phyloP scores from a whole-genome alignment of 2,797 vertebrate species.

The Crenichthys baileyi region DNA sequence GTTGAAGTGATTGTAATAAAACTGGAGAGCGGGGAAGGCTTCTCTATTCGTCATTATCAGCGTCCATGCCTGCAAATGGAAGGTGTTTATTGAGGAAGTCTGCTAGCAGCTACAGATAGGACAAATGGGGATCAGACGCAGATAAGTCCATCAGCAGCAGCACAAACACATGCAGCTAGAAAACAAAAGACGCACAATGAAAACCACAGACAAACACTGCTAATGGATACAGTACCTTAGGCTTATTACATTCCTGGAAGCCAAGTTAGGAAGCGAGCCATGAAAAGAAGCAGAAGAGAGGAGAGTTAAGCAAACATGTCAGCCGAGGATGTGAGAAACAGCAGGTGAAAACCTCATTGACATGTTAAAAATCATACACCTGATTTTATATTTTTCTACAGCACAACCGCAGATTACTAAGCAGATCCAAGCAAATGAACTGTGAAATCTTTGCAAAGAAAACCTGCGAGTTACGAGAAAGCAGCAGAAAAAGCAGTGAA shows the following conservation, averaged over 20 bases:
- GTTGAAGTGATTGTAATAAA: conserved; percentile 28
- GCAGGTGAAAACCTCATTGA: conserved; percentile 35
- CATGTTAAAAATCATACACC: conserved; percentile 32
- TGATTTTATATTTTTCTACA: conserved; percentile 23
- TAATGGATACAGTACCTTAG: conserved; percentile 93
- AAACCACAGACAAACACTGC: conserved; percentile 76
- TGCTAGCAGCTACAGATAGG: conserved; percentile 43
- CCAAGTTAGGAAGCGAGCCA: conserved; percentile 90
- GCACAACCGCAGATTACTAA: conserved; percentile 42
- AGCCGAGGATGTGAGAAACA: conserved; percentile 76
- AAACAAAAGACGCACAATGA: conserved; percentile 26
- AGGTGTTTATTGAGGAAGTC: conserved; percentile 49
- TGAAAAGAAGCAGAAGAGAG: conserved; percentile 93
- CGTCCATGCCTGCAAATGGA: conserved; percentile 28
- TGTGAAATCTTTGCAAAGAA: conserved; percentile 9
- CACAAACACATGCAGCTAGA: conserved; percentile 53
- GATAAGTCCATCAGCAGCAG: conserved; percentile 44
- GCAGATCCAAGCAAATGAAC: conserved; percentile 28
- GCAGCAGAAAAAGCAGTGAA: neutral
- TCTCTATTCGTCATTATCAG: conserved; percentile 29
- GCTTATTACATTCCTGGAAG: conserved; percentile 96
- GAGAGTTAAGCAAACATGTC: conserved; percentile 88
- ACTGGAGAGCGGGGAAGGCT: conserved; percentile 17
- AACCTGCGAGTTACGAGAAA: neutral
- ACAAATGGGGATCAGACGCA: conserved; percentile 36